Evolutionary conservation across 2,113 vertebrate genomes (phyloP).

Genomic region (Xenotilapia leptura): DNA sequence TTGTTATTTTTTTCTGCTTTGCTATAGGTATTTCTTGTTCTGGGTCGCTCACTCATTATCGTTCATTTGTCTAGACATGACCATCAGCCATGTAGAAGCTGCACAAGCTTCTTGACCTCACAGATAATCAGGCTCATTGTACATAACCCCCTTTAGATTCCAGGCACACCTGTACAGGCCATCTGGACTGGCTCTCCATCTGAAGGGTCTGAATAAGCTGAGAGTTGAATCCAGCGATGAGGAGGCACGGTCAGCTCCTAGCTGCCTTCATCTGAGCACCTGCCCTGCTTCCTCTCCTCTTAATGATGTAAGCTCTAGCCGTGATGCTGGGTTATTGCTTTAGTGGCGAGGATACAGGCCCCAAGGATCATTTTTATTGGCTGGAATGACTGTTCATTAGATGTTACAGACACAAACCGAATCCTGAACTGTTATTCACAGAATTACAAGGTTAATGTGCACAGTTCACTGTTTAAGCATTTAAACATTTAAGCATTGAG

Average conservation of each 20-base stretch:
- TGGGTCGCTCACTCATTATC: background rate
- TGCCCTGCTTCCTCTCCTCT: background rate
- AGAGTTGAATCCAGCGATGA: background rate
- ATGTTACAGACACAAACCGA: background rate
- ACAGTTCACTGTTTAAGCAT: background rate
- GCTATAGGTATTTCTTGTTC: background rate
- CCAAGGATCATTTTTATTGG: background rate
- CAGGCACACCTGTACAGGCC: background rate
- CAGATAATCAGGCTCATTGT: background rate
- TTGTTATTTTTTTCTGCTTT: background rate
- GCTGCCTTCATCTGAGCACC: background rate
- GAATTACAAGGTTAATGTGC: background rate
- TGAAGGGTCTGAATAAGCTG: background rate
- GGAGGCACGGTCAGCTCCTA: background rate
- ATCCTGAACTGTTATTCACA: background rate
- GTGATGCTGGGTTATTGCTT: background rate
- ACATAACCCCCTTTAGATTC: background rate
- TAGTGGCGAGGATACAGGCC: background rate
- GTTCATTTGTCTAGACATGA: background rate
- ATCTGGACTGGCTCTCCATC: background rate
- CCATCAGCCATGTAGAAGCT: background rate
- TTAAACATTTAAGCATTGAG: background rate
- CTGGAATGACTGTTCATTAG: background rate
- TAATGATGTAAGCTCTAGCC: background rate
- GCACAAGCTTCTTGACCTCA: background rate